These are phyloP conservation scores for Polymixis flavicincta DNA, from an alignment of 2,888 invertebrate species.

Conservation along the genomic window DNA sequence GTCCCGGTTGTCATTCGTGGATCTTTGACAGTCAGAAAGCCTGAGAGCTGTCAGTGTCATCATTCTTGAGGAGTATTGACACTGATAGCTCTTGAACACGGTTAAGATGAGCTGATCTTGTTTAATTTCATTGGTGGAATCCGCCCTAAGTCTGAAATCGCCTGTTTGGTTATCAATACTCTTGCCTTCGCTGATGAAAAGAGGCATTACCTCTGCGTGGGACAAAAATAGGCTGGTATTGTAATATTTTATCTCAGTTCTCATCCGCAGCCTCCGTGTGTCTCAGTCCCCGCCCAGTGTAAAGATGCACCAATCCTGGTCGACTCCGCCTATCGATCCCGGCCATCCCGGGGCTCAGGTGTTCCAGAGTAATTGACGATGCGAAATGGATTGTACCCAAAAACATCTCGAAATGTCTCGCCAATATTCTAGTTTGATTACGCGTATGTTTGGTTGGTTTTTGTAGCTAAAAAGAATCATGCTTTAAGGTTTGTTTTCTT, in stretches of 20 bases:
- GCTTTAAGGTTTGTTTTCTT: neutral
- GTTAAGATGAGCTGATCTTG: neutral
- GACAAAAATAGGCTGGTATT: neutral
- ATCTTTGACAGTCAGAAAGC: no score
- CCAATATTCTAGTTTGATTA: slow-evolving; percentile 46
- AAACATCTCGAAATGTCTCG: slow-evolving; percentile 63
- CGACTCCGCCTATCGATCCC: slow-evolving; percentile 85
- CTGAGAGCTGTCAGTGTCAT: no score
- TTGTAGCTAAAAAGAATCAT: slow-evolving; percentile 4
- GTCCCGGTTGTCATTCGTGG: no score
- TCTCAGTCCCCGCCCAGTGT: slow-evolving; percentile 74
- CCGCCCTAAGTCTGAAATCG: no score
- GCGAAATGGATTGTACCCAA: slow-evolving; percentile 65
- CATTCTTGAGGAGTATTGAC: no score
- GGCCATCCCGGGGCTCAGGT: slow-evolving; percentile 80
- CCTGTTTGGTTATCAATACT: neutral
- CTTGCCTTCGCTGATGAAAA: neutral
- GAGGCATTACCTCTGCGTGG: neutral
- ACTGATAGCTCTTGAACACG: no score
- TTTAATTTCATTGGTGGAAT: no score
- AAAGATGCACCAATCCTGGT: slow-evolving; percentile 76
- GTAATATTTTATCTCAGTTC: slow-evolving; percentile 1
- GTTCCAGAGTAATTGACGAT: slow-evolving; percentile 79
- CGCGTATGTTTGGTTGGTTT: slow-evolving; percentile 11
- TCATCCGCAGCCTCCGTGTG: slow-evolving; percentile 71